phyloP scores from a whole-genome alignment of 2,888 invertebrate species.

The Bruchidius siliquastri region DNA sequence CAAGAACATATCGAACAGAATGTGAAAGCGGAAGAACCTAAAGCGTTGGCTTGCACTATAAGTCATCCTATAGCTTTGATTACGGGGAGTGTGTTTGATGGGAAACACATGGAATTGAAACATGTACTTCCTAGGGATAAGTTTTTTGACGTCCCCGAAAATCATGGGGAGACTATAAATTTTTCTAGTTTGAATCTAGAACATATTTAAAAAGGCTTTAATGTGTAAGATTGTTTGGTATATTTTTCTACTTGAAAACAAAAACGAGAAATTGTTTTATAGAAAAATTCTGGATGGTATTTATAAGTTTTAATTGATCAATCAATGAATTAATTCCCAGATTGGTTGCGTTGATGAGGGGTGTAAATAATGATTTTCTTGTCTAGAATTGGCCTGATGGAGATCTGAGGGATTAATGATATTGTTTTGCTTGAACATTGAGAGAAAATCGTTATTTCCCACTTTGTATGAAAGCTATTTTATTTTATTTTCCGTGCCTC shows the following conservation, averaged over 20 bases:
- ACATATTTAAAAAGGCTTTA: slow-evolving; percentile 57
- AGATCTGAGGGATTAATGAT: too few species aligned
- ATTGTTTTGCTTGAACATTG: too few species aligned
- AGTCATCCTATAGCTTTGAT: slow-evolving; percentile 61
- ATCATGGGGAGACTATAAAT: slow-evolving; percentile 50
- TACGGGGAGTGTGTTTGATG: slow-evolving; percentile 61
- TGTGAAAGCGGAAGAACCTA: slow-evolving; percentile 38
- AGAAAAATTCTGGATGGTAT: slow-evolving; percentile 1
- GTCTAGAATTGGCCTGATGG: too few species aligned
- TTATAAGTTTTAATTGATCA: not conserved
- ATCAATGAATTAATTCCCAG: not conserved
- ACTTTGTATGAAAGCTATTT: not conserved
- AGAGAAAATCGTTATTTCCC: not conserved
- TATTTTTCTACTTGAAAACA: slow-evolving; percentile 8
- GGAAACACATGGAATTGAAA: slow-evolving; percentile 65
- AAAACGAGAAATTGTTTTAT: slow-evolving; percentile 2
- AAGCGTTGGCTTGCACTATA: slow-evolving; percentile 27
- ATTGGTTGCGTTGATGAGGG: not conserved
- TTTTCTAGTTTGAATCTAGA: slow-evolving; percentile 73
- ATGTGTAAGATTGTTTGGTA: not conserved
- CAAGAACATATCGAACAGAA: slow-evolving; percentile 45
- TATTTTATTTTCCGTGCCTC: not conserved
- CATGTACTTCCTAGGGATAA: slow-evolving; percentile 52
- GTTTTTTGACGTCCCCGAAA: slow-evolving; percentile 34
- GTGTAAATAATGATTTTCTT: not conserved